Base-by-base conservation (phyloP, 2,113 vertebrate species). In the Panurus biarmicus region DNA sequence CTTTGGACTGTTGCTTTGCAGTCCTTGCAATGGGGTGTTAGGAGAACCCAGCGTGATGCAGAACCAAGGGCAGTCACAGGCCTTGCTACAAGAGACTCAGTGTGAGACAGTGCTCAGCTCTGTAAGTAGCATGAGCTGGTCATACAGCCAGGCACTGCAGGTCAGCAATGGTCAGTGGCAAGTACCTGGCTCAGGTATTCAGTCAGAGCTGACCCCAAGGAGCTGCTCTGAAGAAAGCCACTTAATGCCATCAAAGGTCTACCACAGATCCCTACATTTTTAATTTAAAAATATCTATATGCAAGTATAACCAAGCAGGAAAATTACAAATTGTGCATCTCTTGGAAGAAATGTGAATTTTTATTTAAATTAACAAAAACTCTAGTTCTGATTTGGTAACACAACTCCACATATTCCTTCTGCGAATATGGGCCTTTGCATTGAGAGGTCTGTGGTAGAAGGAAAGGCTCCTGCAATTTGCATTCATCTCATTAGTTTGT, bases 401-500 rank as follows among this genome's bases (percentile, higher is more conserved):
- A 2, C 48, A 50, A 29, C 22, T 89, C 38, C 40, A 36, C 5
- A 1, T 50, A 62, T 14, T 7, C 35, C 56, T 64, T 81, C 48
- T 87, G 25, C 19, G 29, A 10, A 29, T 28, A 18, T 10, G 45
- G 65, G 7, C n/a, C 44, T 69, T 67, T 79, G 53, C 45, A 62
- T 7, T 28, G 53, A 47, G 66, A 76, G 72, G 6, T 26, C 25
- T 73, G 42, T 31, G 17, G 47, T 19, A 77, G 85, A 82, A 86
- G 31, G 31, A 92, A 58, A 15, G 54, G 36, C 44, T 82, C 35
- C 84, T 82, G 24, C n/a, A 87, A 91, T 91, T 85, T 92, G 87
- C 87, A 87, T 94, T 94, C 45, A 47, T 85, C 87, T 94, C 89
- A 65, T 93, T 92, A 89, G 87, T 85, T 85, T 94, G 87, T 79